These are phyloP conservation scores for Gadus chalcogrammus DNA, from an alignment of 2,113 vertebrate species.

Conservation along the genomic window DNA sequence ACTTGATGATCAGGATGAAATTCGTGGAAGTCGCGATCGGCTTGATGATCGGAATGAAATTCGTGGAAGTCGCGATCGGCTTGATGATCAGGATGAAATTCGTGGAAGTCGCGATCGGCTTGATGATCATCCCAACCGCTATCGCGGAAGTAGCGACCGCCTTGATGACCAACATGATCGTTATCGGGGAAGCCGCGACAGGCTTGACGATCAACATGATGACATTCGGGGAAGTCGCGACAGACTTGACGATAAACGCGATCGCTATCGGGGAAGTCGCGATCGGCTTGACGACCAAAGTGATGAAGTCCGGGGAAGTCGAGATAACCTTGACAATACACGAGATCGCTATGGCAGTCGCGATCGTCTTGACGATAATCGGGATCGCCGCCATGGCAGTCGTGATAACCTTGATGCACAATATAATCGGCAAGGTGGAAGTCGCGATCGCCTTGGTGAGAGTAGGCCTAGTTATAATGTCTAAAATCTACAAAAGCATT, in stretches of 20 bases:
- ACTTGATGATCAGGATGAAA: slow-evolving; percentile 7
- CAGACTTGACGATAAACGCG: slow-evolving; percentile 1
- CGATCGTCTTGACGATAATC: slow-evolving; percentile 27
- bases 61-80: slow-evolving; percentile 22
- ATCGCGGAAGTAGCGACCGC: background rate
- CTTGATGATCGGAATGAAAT: slow-evolving; percentile 8
- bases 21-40: slow-evolving; percentile 7
- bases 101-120: slow-evolving; percentile 25
- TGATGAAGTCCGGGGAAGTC: slow-evolving; percentile 6
- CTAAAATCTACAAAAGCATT: background rate
- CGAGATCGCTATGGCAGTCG: slow-evolving; percentile 22
- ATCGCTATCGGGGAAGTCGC: slow-evolving; percentile 12
- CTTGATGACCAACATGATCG: slow-evolving; percentile 17
- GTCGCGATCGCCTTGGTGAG: slow-evolving; percentile 20
- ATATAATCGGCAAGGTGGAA: background rate
- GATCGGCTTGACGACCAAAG: slow-evolving; percentile 31
- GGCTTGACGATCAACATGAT: slow-evolving; percentile 7
- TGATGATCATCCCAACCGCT: slow-evolving; percentile 25
- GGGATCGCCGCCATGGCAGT: slow-evolving; percentile 18
- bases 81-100: slow-evolving; percentile 13
- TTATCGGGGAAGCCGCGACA: background rate
- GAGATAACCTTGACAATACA: slow-evolving; percentile 18
- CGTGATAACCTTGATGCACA: slow-evolving; percentile 32
- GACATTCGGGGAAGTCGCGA: slow-evolving; percentile 2
- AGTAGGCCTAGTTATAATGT: no score